Evolutionary conservation across 2,888 invertebrate genomes (phyloP).

Genomic region (Dasypolia templi): DNA sequence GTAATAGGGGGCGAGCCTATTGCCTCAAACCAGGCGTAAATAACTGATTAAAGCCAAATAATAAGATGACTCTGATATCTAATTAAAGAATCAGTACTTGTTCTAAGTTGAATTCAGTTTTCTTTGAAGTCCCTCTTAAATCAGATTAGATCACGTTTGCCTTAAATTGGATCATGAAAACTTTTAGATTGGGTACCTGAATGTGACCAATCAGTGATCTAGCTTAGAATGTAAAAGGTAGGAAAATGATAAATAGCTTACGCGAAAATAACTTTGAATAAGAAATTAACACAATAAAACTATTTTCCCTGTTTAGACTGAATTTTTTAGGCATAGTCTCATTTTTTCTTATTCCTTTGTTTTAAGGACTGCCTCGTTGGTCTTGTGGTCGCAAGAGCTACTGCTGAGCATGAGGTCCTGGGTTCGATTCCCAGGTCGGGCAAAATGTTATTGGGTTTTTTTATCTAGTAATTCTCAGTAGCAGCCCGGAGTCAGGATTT

Average conservation of each 20-base stretch:
- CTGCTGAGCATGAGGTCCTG: too few relatives aligned
- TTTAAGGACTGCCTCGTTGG: too few relatives aligned
- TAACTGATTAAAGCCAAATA: constrained; percentile 1
- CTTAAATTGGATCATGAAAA: constrained; percentile 54
- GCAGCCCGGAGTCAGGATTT: too few relatives aligned
- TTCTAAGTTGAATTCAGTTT: constrained; percentile 22
- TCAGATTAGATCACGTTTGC: constrained; percentile 74
- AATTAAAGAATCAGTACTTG: constrained; percentile 39
- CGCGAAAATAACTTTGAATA: not conserved
- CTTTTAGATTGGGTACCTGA: constrained; percentile 51
- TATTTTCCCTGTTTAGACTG: not conserved
- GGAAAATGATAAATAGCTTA: not conserved
- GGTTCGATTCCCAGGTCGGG: too few relatives aligned
- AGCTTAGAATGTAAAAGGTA: not conserved
- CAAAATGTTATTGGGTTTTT: too few relatives aligned
- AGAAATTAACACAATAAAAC: not conserved
- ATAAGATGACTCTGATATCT: constrained; percentile 11
- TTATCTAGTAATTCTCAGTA: too few relatives aligned
- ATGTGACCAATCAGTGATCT: constrained; percentile 12
- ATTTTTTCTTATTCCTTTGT: not conserved
- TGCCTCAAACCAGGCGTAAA: too few relatives aligned
- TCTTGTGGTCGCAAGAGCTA: too few relatives aligned
- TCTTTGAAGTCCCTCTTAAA: constrained; percentile 60
- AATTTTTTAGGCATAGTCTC: not conserved
- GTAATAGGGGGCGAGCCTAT: too few relatives aligned